Conservation (phyloP, 1,140 invertebrate genomes). For the Himalopsyche phryganea region DNA sequence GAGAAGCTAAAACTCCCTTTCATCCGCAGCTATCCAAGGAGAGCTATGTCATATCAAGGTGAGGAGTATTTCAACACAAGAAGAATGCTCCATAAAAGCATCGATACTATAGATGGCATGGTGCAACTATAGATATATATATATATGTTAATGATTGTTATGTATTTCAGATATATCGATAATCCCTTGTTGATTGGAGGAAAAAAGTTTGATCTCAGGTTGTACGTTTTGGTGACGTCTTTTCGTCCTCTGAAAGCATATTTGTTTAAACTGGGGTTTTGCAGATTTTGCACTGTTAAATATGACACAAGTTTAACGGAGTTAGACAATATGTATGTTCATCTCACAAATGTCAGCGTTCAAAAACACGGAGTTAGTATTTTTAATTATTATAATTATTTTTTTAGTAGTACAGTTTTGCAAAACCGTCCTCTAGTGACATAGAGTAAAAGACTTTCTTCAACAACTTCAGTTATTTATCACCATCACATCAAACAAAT, state of each 20-base stretch:
- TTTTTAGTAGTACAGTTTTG: too few relatives aligned
- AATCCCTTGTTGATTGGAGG: conserved; percentile 82
- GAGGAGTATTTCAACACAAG: conserved; percentile 10
- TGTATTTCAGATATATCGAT: conserved; percentile 68
- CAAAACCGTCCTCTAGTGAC: too few relatives aligned
- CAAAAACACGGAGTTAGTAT: conserved; percentile 71
- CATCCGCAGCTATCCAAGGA: conserved; percentile 82
- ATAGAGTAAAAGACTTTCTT: too few relatives aligned
- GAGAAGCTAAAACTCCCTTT: conserved; percentile 75
- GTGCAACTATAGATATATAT: not conserved
- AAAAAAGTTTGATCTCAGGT: conserved; percentile 81
- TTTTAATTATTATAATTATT: too few relatives aligned
- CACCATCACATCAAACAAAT: too few relatives aligned
- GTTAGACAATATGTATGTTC: conserved; percentile 81
- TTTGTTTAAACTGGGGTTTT: conserved; percentile 77
- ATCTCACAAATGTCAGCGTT: conserved; percentile 85
- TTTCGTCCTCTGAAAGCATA: conserved; percentile 79
- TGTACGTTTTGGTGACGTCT: conserved; percentile 82
- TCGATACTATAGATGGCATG: not conserved
- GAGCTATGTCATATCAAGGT: conserved; percentile 85
- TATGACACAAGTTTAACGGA: conserved; percentile 75
- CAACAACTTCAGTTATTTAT: too few relatives aligned
- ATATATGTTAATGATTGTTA: not conserved
- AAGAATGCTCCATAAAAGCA: not conserved
- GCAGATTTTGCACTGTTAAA: conserved; percentile 78